Evolutionary conservation across 2,797 vertebrate genomes (phyloP).

Genomic region (Leptoclinus maculatus): DNA sequence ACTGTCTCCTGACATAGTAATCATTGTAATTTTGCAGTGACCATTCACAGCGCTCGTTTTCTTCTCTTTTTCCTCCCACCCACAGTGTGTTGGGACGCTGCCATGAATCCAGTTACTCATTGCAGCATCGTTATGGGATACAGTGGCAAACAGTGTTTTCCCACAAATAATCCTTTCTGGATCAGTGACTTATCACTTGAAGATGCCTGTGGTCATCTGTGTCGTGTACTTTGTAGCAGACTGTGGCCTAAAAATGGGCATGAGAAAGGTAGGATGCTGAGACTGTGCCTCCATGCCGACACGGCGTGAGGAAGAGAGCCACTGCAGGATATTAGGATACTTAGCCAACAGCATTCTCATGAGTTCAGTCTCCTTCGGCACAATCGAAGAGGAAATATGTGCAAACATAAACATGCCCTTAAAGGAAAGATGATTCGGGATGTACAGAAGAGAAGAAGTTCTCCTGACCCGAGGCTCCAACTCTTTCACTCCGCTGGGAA

Average conservation of each 20-base stretch:
- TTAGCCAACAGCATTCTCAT: conserved; percentile 61
- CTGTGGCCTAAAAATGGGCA: conserved; percentile 20
- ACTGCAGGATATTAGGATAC: conserved; percentile 19
- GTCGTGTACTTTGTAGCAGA: conserved; percentile 6
- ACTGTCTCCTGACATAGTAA: neutral
- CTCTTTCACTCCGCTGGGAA: conserved; percentile 75
- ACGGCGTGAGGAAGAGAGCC: conserved; percentile 6
- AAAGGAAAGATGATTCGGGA: conserved; percentile 73
- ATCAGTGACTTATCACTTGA: conserved; percentile 35
- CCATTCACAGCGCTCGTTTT: conserved; percentile 14
- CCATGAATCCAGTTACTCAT: conserved; percentile 44
- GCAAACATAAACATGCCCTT: conserved; percentile 79
- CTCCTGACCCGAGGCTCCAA: conserved; percentile 71
- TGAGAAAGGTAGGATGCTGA: conserved; percentile 36
- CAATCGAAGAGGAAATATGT: conserved; percentile 67
- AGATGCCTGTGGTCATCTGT: conserved; percentile 16
- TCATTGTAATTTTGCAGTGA: neutral
- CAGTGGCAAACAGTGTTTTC: conserved; percentile 37
- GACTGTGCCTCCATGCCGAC: conserved; percentile 11
- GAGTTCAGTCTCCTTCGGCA: conserved; percentile 63
- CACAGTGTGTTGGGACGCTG: conserved; percentile 42
- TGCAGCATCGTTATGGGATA: conserved; percentile 35
- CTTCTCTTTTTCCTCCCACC: conserved; percentile 30
- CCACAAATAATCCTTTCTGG: conserved; percentile 40
- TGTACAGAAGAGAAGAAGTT: conserved; percentile 64